Base-by-base conservation (phyloP, 2,888 invertebrate genomes). In the Schrankia costaestrigalis region DNA sequence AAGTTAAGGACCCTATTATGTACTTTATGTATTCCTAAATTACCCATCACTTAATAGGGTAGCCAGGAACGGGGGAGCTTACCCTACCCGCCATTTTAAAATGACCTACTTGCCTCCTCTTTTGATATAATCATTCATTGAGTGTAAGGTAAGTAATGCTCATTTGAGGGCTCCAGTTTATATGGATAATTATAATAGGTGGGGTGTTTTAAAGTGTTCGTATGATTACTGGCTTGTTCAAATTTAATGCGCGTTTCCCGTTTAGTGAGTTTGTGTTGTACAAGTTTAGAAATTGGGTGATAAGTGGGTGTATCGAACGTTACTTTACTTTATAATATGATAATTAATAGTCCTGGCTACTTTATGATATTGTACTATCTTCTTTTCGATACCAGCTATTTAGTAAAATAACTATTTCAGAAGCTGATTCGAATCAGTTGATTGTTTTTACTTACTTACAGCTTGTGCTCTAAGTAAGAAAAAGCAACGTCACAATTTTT, bases 1-100 rank as follows among this genome's bases (percentile, higher is more conserved):
- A 66, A 78, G 80, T 79, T 82, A 81, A 86, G 84, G 80, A 75
- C 70, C 79, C 86, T 84, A 85, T 87, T 87, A 86, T 86, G 81
- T 86, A 87, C 85, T 87, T 86, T 87, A 84, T 86, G 82, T 86
- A 86, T 82, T 82, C 72, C 84, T 85, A 86, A 87, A 87, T 87
- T 87, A 84, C 84, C 84, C 83, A 83, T 85, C 84, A 83, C 84
- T 85, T 85, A 84, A 85, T 80, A 81, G 81, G 79, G 78, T 74
- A 70, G 63, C 72, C 59, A 65, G 65, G 56, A 61, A 62, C 61
- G 51, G 73, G 56, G 80, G 81, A 72, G 78, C 58, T 70, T 71
- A 68, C 77, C 80, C 76, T 63, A 56, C 56, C n/a, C 44, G 31
- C 83, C 76, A 71, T 31, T 60, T 28, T 64, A 60, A 39, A 26